Percentiles rank a stretch among this genome's conserved stretches.
Evolutionary conservation across 2,888 invertebrate species (phyloP).

Genomic region (Cyaniris semiargus): DNA sequence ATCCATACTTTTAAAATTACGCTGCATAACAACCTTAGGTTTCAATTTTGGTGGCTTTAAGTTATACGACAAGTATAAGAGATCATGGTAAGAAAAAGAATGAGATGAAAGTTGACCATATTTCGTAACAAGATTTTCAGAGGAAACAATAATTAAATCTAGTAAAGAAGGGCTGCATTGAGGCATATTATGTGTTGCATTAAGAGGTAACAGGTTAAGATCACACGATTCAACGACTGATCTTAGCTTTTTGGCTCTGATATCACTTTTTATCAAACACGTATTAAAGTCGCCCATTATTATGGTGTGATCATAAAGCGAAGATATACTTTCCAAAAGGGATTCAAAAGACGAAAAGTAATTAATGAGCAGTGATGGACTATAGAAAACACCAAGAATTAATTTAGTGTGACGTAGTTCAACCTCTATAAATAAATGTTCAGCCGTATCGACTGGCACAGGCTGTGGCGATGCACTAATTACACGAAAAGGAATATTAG

Average conservation of each 20-base stretch:
- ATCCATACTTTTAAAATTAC: no score
- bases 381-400: constrained; percentile 22
- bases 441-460: background rate
- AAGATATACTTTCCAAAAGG: background rate
- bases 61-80: no score
- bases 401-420: background rate
- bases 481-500: background rate
- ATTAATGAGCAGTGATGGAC: background rate
- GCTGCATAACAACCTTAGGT: background rate
- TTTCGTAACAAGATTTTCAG: no score
- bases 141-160: no score
- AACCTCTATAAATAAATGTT: constrained; percentile 17
- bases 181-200: no score
- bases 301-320: background rate
- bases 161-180: no score
- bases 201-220: background rate
- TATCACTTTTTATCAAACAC: background rate
- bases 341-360: constrained; percentile 9
- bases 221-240: constrained; percentile 17
- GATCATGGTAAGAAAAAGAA: no score
- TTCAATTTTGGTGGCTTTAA: background rate
- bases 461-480: constrained; percentile 2
- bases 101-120: no score
- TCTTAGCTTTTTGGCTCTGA: constrained; percentile 13
- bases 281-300: constrained; percentile 29